Evolutionary conservation across 2,888 invertebrate genomes (phyloP), one percentile per base, ranked within the genome.

Genomic region (Rhodophaea formosa): DNA sequence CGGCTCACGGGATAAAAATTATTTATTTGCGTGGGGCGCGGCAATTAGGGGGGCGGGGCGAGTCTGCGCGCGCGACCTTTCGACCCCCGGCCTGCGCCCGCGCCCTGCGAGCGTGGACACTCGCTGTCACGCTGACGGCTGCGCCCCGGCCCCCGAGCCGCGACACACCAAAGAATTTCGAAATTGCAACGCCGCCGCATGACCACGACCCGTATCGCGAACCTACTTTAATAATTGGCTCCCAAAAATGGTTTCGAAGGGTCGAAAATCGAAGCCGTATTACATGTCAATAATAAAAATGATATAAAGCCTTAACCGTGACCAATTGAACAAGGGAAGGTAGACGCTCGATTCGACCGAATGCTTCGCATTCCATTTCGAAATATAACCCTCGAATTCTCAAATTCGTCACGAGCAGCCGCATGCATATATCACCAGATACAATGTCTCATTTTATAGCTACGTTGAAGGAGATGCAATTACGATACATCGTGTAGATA

Each of bases 21-120:
- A 91, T 89, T 88, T 89, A 88, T 90, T 89, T 90, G 89, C 88
- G 88, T 89, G 89, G 87, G 86, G 85, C 84, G 84, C 83, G 80
- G 87, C 88, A 91, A 91, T 91, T 91, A 91, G 88, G 87, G 81
- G 82, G 91, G 91, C 88, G 91, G 88, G 70, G 78, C 81, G 76
- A 76, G 86, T 82, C 86, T 83, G 86, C 80, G 85, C 77, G 78
- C 82, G 75, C 84, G 88, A 91, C 91, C 90, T 84, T 75, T 80
- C 80, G 84, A 86, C 88, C 86, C 77, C 67, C 71, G 71, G 72
- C 73, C 68, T 55, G 70, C 71, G 70, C 74, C 69, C 63, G 68
- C 67, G 62, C 63, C 65, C 67, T 75, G 77, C 75, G 71, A 63
- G 69, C 70, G 72, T 73, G 74, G 76, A 75, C 80, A 73, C 75